phyloP scores from a whole-genome alignment of 2,888 invertebrate genomes.

The Erpobdella octoculata region DNA sequence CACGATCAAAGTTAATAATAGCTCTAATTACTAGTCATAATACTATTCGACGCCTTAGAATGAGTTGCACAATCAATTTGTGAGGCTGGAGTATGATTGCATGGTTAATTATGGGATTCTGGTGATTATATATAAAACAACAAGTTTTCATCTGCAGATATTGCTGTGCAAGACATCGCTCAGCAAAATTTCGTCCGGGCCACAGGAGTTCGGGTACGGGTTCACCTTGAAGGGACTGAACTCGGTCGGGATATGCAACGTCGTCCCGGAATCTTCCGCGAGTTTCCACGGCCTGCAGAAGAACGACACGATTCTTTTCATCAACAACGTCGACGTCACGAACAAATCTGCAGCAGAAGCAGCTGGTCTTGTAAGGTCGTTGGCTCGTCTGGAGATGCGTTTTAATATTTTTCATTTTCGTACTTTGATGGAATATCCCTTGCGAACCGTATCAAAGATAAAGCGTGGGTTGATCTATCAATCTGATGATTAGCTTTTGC shows the following conservation, averaged over 20 bases:
- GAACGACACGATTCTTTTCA: neutral
- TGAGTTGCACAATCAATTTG: no score
- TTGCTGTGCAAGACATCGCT: slow-evolving; percentile 14
- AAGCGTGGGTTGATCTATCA: no score
- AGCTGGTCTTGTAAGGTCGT: slow-evolving; percentile 15
- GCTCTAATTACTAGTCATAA: no score
- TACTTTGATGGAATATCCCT: neutral
- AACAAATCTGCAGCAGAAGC: neutral
- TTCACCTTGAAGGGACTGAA: slow-evolving; percentile 7
- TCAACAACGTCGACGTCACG: slow-evolving; percentile 15
- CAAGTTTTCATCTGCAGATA: neutral
- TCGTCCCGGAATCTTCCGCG: slow-evolving; percentile 1
- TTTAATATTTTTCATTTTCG: neutral
- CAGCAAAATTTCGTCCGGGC: no score
- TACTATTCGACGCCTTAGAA: no score
- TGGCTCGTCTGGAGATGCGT: neutral
- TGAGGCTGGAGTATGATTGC: no score
- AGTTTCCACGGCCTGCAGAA: neutral
- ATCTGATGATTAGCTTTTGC: no score
- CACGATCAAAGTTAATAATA: no score
- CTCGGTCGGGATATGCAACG: slow-evolving; percentile 14
- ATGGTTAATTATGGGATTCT: no score
- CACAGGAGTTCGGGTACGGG: slow-evolving; percentile 10
- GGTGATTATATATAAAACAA: no score
- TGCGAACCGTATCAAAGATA: neutral